Evolutionary conservation across 2,888 invertebrate genomes (phyloP).

Genomic region (Epinotia nisella): DNA sequence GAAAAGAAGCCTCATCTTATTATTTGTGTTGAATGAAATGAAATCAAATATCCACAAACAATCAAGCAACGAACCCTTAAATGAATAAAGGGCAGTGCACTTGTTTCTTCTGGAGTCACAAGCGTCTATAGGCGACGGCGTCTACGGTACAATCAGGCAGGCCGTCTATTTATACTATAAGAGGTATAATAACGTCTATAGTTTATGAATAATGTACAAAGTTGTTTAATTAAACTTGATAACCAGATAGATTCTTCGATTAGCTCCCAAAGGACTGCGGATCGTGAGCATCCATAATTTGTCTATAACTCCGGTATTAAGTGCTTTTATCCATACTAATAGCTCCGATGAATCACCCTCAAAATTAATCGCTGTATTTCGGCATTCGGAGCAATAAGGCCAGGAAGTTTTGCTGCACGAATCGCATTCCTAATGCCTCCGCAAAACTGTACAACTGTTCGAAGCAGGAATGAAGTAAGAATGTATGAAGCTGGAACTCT

Average conservation of each 20-base stretch:
- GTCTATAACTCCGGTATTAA: slow-evolving; percentile 19
- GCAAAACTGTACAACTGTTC: not conserved
- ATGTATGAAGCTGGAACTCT: not conserved
- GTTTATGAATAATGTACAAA: slow-evolving; percentile 1
- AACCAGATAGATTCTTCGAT: not conserved
- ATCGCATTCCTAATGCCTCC: slow-evolving; percentile 25
- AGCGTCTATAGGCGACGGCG: too few species aligned
- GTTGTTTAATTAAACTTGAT: not conserved
- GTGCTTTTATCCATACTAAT: slow-evolving; percentile 30
- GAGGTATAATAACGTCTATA: not conserved
- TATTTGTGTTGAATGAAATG: too few species aligned
- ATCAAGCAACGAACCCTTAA: too few species aligned
- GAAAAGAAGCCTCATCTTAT: too few species aligned
- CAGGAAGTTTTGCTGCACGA: slow-evolving; percentile 20
- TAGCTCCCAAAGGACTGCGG: not conserved
- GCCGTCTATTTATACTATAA: too few species aligned
- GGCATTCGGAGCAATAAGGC: slow-evolving; percentile 4
- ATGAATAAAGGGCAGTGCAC: too few species aligned
- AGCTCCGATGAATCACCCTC: slow-evolving; percentile 26
- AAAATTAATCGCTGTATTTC: slow-evolving; percentile 30
- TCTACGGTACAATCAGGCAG: too few species aligned
- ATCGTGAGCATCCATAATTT: slow-evolving; percentile 22
- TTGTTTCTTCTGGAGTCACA: too few species aligned
- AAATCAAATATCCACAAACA: too few species aligned
- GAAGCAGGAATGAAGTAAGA: not conserved